Evolutionary conservation across 2,113 vertebrate species (phyloP).

Genomic region (Spilogale gracilis): DNA sequence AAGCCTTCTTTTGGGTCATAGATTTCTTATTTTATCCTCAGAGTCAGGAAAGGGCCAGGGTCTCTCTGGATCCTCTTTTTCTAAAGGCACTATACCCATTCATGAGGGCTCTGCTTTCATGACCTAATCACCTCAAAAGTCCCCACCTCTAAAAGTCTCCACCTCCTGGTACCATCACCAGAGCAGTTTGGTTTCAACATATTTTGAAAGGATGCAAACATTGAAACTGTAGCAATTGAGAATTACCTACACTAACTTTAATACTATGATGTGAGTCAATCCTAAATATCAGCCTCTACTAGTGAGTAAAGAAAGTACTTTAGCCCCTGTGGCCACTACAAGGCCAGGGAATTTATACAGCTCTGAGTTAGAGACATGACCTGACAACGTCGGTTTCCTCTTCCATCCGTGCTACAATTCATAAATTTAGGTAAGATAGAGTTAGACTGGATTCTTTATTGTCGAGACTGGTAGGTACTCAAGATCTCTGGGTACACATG

Average conservation of each 20-base stretch:
- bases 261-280: background rate
- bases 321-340: background rate
- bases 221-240: background rate
- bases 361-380: background rate
- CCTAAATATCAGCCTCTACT: background rate
- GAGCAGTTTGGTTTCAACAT: background rate
- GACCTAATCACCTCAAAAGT: background rate
- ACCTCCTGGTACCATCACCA: background rate
- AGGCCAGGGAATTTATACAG: background rate
- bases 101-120: background rate
- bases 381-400: background rate
- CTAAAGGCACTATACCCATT: background rate
- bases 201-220: background rate
- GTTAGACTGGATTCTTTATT: background rate
- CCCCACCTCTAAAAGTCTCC: background rate
- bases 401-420: background rate
- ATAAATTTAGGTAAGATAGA: background rate
- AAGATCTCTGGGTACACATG: background rate
- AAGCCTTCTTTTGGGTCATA: background rate
- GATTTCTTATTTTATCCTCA: background rate
- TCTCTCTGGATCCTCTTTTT: background rate
- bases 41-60: background rate
- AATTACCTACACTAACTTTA: background rate
- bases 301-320: background rate
- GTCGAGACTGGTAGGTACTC: background rate